Evolutionary conservation across 1,140 invertebrate genomes (phyloP), one percentile per base, ranked within the genome.

Genomic region (Drosophila bocki): DNA sequence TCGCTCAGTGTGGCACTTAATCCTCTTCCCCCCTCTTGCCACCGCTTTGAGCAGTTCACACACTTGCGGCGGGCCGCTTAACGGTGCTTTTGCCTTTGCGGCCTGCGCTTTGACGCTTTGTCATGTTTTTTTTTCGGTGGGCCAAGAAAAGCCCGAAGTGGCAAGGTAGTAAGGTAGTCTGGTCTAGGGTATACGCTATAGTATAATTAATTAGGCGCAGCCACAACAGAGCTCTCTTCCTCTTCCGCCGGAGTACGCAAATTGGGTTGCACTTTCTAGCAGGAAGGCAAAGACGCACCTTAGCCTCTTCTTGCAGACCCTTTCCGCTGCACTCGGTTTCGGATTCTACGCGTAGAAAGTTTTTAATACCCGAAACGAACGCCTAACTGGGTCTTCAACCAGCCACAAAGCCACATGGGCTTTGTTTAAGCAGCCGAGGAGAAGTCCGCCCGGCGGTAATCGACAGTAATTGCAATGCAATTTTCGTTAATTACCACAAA

Each of bases 221-320:
- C 42, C 26, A 15, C 41, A 47, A 22, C 44, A 45, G 29, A 48
- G 19, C 59, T 11, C 4, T 32, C 26, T 68, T 70, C 48, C 58
- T 68, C 74, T 68, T 53, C 75, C 72, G 74, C 41, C 22, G 45
- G 13, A 53, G 68, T 70, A 57, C 76, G 54, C 75, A 51, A 78
- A 45, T 78, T 70, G 75, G 75, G 75, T 78, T 78, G 76, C 75
- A 79, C 75, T 79, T 79, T 79, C 69, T 62, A 70, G 67, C 67
- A 70, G 67, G 67, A 70, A 69, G 61, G 26, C 50, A 7, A 2
- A 56, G 62, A 68, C 63, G 63, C 67, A 70, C 67, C 67, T 70
- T 67, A 15, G 7, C 26, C 61, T 26, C 22, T 12, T 26, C 22
- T 12, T 0, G 3, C 13, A 22, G 51, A 26, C 67, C 67, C 35